Evolutionary conservation across 2,797 vertebrate species (phyloP).

Genomic region (Eupleurogrammus muticus): DNA sequence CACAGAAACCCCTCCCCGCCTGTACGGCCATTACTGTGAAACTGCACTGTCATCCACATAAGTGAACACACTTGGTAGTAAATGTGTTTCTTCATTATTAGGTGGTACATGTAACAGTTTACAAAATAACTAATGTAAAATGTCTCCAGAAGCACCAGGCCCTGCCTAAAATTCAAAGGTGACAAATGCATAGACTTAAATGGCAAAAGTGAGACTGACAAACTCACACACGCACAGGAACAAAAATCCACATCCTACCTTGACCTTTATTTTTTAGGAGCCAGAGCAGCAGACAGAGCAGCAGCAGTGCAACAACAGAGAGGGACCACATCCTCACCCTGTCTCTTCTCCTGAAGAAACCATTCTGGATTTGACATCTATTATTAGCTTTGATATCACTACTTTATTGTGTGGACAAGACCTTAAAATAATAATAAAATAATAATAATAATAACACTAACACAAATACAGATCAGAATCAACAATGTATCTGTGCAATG

Average conservation of each 20-base stretch:
- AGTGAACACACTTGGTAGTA: slow-evolving; percentile 1
- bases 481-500: neutral
- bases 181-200: slow-evolving; percentile 8
- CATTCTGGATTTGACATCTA: slow-evolving; percentile 45
- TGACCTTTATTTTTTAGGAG: slow-evolving; percentile 35
- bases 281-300: slow-evolving; percentile 52
- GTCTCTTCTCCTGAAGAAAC: slow-evolving; percentile 10
- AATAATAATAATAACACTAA: no score
- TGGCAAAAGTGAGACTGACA: neutral
- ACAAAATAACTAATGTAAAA: neutral
- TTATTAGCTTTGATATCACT: slow-evolving; percentile 68
- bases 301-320: slow-evolving; percentile 22
- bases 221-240: slow-evolving; percentile 8
- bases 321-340: slow-evolving; percentile 59
- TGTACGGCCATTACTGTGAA: slow-evolving; percentile 49
- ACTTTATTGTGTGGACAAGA: slow-evolving; percentile 38
- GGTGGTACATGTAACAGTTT: neutral
- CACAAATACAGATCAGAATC: neutral
- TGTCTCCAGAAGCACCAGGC: neutral
- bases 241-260: slow-evolving; percentile 32
- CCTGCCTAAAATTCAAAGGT: neutral
- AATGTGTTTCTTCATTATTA: neutral
- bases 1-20: slow-evolving; percentile 31
- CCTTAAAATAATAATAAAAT: slow-evolving; percentile 7
- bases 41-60: slow-evolving; percentile 61